Percentiles rank a stretch among this genome's conserved stretches.
These are phyloP conservation scores for Calcarius lapponicus DNA, from an alignment of 2,797 vertebrate species.

Conservation along the genomic window DNA sequence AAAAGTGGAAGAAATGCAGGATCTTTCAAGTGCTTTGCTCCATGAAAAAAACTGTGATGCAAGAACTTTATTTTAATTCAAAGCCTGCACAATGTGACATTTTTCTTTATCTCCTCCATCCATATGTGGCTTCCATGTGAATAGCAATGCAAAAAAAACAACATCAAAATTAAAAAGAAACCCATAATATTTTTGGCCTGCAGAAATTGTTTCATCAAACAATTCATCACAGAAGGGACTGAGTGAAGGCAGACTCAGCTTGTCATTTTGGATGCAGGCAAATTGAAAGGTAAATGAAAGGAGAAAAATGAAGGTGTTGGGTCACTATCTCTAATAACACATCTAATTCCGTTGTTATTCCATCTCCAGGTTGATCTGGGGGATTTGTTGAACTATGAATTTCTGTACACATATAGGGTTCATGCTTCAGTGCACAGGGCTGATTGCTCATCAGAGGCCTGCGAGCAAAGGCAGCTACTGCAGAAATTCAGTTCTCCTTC, in stretches of 20 bases:
- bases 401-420: constrained; percentile 59
- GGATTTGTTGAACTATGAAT: constrained; percentile 66
- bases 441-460: constrained; percentile 67
- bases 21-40: not conserved
- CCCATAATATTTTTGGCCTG: constrained; percentile 1
- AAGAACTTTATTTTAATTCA: constrained; percentile 17
- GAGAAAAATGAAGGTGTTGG: constrained; percentile 48
- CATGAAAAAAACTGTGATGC: not conserved
- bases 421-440: constrained; percentile 63
- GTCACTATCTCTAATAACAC: constrained; percentile 68
- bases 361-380: constrained; percentile 52
- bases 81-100: not conserved
- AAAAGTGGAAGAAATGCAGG: not conserved
- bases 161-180: constrained; percentile 37
- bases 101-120: constrained; percentile 22
- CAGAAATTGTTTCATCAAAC: constrained; percentile 44
- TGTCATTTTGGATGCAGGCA: constrained; percentile 14
- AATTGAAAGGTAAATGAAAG: constrained; percentile 56
- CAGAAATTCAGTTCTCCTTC: constrained; percentile 53
- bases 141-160: not conserved
- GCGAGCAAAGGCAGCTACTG: constrained; percentile 34
- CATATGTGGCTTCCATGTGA: not conserved
- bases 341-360: constrained; percentile 66
- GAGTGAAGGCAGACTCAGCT: not conserved
- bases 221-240: constrained; percentile 16